Evolutionary conservation across 2,113 vertebrate species (phyloP).

Genomic region (Centropus unirufus): DNA sequence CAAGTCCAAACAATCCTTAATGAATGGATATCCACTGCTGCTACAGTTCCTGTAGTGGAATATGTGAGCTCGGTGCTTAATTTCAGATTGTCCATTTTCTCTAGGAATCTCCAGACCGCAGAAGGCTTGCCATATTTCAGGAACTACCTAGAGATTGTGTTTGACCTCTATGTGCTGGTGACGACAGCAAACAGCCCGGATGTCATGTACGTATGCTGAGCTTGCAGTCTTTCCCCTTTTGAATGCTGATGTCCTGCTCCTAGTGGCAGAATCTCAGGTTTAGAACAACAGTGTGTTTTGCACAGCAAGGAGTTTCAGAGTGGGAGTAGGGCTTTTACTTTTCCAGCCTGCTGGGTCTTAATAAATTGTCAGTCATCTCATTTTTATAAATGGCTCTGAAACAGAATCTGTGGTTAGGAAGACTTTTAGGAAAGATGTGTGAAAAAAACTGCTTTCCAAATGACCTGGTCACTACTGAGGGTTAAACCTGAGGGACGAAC

Average conservation of each 20-base stretch:
- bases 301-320: not conserved
- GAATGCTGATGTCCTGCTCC: not conserved
- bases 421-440: not conserved
- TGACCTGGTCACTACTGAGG: not conserved
- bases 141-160: constrained; percentile 86
- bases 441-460: not conserved
- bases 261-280: not conserved
- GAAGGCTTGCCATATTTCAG: constrained; percentile 86
- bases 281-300: not conserved
- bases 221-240: not conserved
- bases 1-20: not conserved
- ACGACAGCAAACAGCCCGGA: constrained; percentile 94
- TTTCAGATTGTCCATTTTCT: not conserved
- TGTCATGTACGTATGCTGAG: constrained; percentile 83
- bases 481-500: not conserved
- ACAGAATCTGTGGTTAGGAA: not conserved
- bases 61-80: not conserved
- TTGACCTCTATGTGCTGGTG: constrained; percentile 93
- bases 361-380: not conserved
- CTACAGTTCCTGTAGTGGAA: not conserved
- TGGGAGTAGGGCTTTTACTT: not conserved
- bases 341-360: not conserved
- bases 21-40: not conserved
- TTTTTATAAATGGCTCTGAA: not conserved
- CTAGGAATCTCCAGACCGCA: constrained; percentile 82